Conservation (phyloP, 2,113 vertebrate species). For the Coregonus clupeaformis region DNA sequence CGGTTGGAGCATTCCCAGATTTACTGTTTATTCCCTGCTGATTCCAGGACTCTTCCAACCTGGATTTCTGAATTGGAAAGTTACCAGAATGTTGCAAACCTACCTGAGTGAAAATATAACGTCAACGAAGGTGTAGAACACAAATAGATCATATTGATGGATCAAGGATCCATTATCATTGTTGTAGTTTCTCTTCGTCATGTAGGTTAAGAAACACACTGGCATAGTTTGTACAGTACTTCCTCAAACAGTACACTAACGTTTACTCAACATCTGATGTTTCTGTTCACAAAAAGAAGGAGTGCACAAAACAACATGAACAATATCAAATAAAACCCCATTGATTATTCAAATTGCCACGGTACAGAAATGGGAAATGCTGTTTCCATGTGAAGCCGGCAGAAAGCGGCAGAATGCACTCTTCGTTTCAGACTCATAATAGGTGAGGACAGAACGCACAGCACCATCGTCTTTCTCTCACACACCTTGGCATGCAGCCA, state of each 20-base stretch:
- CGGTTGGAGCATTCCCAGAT: too few species aligned
- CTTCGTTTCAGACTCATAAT: background rate
- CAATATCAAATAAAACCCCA: background rate
- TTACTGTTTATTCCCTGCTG: too few species aligned
- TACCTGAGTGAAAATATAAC: too few species aligned
- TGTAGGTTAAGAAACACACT: background rate
- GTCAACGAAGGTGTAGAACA: background rate
- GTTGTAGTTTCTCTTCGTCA: background rate
- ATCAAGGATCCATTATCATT: background rate
- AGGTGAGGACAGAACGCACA: background rate
- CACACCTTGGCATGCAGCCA: background rate
- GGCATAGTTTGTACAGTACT: background rate
- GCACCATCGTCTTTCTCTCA: slow-evolving; percentile 1
- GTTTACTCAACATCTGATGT: background rate
- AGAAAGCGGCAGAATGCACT: background rate
- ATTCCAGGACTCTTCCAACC: too few species aligned
- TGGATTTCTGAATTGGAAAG: too few species aligned
- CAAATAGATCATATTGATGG: background rate
- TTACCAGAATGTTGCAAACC: too few species aligned
- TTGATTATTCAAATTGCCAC: background rate
- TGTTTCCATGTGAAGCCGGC: background rate
- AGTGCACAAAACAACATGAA: background rate
- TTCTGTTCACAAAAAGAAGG: background rate
- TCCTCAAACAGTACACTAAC: background rate
- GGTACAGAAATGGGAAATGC: background rate